Conservation (phyloP, 2,888 invertebrate genomes). For the Acleris sparsana region DNA sequence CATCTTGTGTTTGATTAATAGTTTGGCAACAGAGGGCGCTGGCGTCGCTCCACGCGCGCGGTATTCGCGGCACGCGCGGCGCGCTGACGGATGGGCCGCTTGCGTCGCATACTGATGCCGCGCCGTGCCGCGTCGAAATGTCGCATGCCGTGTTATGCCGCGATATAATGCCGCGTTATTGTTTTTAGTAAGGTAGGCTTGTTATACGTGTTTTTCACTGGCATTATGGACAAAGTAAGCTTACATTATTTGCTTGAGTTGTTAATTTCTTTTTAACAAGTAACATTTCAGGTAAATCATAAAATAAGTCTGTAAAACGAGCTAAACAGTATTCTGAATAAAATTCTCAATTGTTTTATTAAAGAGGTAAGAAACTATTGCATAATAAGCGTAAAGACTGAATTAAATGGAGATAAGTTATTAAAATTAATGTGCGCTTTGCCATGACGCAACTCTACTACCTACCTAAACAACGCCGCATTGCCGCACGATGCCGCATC, state of each 20-base stretch:
- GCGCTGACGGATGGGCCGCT: constrained; percentile 24
- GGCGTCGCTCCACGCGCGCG: constrained; percentile 1
- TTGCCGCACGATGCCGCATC: background rate
- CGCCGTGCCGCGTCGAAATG: background rate
- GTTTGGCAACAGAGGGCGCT: constrained; percentile 8
- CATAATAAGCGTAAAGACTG: too few relatives aligned
- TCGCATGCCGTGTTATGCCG: background rate
- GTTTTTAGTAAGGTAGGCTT: too few relatives aligned
- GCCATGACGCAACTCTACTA: background rate
- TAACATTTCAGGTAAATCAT: too few relatives aligned
- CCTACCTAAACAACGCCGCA: background rate
- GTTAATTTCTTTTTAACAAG: too few relatives aligned
- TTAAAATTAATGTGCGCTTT: background rate
- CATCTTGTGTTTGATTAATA: constrained; percentile 5
- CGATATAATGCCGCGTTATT: background rate
- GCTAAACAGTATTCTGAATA: too few relatives aligned
- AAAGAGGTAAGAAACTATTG: too few relatives aligned
- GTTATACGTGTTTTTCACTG: too few relatives aligned
- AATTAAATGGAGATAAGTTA: too few relatives aligned
- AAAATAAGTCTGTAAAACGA: too few relatives aligned
- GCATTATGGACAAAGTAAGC: too few relatives aligned
- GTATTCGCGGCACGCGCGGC: constrained; percentile 23
- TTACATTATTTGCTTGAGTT: too few relatives aligned
- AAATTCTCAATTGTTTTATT: too few relatives aligned
- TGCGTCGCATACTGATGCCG: constrained; percentile 24